Conservation (phyloP, 2,797 vertebrate genomes). For the Sciaenops ocellatus region DNA sequence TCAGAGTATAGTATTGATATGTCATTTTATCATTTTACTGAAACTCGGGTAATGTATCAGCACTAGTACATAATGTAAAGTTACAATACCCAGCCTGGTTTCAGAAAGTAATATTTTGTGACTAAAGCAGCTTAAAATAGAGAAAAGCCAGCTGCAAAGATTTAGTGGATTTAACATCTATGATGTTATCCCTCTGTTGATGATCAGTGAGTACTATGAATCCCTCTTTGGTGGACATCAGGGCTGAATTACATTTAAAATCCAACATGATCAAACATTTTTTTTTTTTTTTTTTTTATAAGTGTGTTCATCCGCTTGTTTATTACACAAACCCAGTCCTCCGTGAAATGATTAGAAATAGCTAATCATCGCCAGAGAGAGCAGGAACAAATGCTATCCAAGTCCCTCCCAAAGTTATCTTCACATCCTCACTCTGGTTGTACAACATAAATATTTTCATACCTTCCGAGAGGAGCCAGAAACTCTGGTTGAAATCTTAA, state of each 20-base stretch:
- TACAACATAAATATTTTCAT: conserved; percentile 36
- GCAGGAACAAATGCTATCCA: conserved; percentile 10
- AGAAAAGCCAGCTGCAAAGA: neutral
- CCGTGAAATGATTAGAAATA: conserved; percentile 25
- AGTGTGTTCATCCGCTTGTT: neutral
- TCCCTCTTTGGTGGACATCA: neutral
- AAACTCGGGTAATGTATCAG: neutral
- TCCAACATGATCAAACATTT: neutral
- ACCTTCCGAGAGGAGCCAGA: conserved; percentile 33
- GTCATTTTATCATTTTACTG: neutral
- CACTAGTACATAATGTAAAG: neutral
- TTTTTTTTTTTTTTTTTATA: neutral
- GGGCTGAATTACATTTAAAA: conserved; percentile 1
- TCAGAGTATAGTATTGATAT: neutral
- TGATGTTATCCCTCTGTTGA: neutral
- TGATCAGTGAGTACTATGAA: neutral
- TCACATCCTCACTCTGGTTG: conserved; percentile 38
- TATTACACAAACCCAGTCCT: neutral
- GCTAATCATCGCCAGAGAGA: neutral
- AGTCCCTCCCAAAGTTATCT: conserved; percentile 11
- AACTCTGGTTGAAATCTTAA: conserved; percentile 41
- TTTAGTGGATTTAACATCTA: conserved; percentile 5
- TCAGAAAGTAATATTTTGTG: neutral
- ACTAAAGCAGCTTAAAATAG: conserved; percentile 10
- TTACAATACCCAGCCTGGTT: neutral